Base-by-base conservation (phyloP, 1,140 invertebrate species). In the Drosophila punjabiensis region DNA sequence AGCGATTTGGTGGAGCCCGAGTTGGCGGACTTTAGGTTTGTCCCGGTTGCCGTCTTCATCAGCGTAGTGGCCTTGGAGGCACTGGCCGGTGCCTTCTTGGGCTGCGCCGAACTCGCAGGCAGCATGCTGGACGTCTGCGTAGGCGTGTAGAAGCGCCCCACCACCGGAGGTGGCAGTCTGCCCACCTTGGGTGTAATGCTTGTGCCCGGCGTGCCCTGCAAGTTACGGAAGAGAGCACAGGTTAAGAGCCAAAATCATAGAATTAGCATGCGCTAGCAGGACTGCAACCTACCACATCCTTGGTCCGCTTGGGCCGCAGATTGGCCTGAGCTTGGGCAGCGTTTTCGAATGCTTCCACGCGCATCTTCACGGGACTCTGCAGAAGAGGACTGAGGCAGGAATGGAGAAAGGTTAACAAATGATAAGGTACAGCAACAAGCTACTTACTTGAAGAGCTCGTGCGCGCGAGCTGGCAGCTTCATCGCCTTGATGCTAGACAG, bases 271-370 rank as follows among this genome's bases (percentile, higher is more conserved):
- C 43, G 5, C 18, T 7, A 47, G 14, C 5, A 6, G 11, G 18
- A 13, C n/a, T 10, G 9, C 5, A 32, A 82, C 84, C 50, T 71
- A 89, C 84, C 62, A 64, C 48, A 10, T 88, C 85, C 48, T 76
- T 88, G 13, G 48, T n/a, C 1, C 86, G 66, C 35, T 69, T 89
- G 37, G 86, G 53, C 8, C 85, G 85, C 52, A 74, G 13, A 68
- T 53, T 81, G 20, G 16, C 39, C 11, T 89, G 76, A 3, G 90
- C 82, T 59, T 59, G 66, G 18, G 88, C 89, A 3, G 78, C 92
- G 77, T 95, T 95, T 70, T 95, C 95, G 73, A 95, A 96, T 3
- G 95, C 95, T 73, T 95, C 94, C 0, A 95, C 95, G 24, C 94
- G 94, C 81, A 95, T 94, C 74, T 95, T 95, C 24, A 95, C 94